A percentile compares a stretch with the other conserved stretches of the same genome.
Conservation (phyloP, 2,113 vertebrate species). For the Oncorhynchus mykiss region DNA sequence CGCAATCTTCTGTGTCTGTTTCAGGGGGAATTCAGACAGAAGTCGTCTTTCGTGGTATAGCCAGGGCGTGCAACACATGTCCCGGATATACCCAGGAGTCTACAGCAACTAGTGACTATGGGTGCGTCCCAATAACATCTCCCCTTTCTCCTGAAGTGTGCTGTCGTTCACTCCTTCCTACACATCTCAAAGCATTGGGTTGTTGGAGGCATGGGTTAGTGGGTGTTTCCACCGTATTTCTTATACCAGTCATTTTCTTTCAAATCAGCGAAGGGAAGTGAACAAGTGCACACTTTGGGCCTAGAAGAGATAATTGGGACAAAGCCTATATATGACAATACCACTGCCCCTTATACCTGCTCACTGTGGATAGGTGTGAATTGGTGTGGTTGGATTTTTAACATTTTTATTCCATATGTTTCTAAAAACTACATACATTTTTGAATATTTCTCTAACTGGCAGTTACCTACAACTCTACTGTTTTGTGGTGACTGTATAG, state of each 20-base stretch:
- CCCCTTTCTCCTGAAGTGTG: no score
- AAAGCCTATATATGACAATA: background rate
- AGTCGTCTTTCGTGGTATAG: constrained; percentile 79
- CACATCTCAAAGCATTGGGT: no score
- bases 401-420: background rate
- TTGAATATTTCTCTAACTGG: background rate
- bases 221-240: no score
- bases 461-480: background rate
- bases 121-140: no score
- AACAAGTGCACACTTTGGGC: no score
- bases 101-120: background rate
- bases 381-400: background rate
- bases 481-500: background rate
- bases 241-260: no score
- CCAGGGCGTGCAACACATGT: background rate
- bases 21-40: constrained; percentile 76
- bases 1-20: constrained; percentile 19
- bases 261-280: no score
- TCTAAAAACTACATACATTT: background rate
- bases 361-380: background rate
- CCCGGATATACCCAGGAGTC: no score
- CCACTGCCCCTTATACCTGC: background rate
- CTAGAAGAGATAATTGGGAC: no score
- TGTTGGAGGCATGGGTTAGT: no score
- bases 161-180: no score